Conservation (phyloP, 1,140 invertebrate species). For the Drosophila sp. region DNA sequence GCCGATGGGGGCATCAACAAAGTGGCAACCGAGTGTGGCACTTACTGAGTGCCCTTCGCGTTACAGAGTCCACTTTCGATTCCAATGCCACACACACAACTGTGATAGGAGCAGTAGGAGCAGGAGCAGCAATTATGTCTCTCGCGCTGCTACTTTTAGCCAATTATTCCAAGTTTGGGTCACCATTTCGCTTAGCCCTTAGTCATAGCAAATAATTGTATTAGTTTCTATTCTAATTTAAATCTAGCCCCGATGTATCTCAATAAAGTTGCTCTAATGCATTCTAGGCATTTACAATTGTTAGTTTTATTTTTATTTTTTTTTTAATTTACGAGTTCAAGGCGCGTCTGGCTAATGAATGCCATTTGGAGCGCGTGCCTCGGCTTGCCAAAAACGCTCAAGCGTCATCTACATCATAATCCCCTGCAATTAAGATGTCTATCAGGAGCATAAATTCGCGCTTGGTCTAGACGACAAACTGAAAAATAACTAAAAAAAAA, state of each 20-base stretch:
- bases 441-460: constrained; percentile 54
- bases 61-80: constrained; percentile 43
- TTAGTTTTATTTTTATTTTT: background rate
- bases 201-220: constrained; percentile 27
- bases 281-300: constrained; percentile 23
- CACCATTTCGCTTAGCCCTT: constrained; percentile 15
- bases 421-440: constrained; percentile 70
- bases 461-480: constrained; percentile 59
- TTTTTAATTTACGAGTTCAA: constrained; percentile 13
- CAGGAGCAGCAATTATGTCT: constrained; percentile 52
- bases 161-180: constrained; percentile 49
- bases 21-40: constrained; percentile 37
- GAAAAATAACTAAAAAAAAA: constrained; percentile 36
- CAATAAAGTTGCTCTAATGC: constrained; percentile 51
- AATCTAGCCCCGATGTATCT: constrained; percentile 11
- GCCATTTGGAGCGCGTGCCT: constrained; percentile 34
- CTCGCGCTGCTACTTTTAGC: constrained; percentile 46
- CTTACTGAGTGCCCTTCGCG: constrained; percentile 42
- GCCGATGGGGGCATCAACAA: constrained; percentile 13
- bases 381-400: constrained; percentile 8
- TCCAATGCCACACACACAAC: constrained; percentile 54
- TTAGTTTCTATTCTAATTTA: constrained; percentile 17
- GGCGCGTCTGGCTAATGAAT: constrained; percentile 39
- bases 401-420: constrained; percentile 55
- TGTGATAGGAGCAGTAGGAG: constrained; percentile 68